Percentiles rank a stretch among this genome's conserved stretches.
These are phyloP conservation scores for Heliconius hortense DNA, from an alignment of 2,888 invertebrate genomes.

Conservation along the genomic window DNA sequence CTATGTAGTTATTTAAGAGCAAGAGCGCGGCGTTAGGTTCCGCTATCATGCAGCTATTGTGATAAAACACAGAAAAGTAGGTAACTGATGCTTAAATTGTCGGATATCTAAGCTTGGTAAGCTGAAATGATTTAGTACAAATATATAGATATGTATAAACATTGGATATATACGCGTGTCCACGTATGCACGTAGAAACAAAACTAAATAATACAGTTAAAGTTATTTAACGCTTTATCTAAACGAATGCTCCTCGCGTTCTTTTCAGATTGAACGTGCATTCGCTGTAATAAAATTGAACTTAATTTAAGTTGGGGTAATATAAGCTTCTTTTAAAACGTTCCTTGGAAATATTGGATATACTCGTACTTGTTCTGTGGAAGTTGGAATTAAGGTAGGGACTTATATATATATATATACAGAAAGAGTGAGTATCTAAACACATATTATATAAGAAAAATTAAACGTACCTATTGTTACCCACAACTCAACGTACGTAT, in stretches of 20 bases:
- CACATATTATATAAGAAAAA: background rate
- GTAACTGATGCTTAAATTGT: too few species aligned
- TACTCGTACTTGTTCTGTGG: background rate
- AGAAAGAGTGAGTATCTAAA: background rate
- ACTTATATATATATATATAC: background rate
- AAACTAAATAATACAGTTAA: slow-evolving; percentile 19
- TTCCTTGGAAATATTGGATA: slow-evolving; percentile 15
- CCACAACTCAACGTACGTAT: background rate
- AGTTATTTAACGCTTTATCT: slow-evolving; percentile 20
- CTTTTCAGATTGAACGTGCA: slow-evolving; percentile 22
- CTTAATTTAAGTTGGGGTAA: slow-evolving; percentile 22
- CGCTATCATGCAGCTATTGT: too few species aligned
- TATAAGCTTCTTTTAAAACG: slow-evolving; percentile 19
- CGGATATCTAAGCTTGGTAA: too few species aligned
- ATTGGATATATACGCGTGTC: too few species aligned
- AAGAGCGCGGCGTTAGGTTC: too few species aligned
- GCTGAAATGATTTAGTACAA: too few species aligned
- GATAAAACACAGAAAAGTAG: too few species aligned
- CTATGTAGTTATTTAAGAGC: too few species aligned
- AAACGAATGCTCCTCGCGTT: slow-evolving; percentile 24
- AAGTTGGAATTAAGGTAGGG: background rate
- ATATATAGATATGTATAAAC: too few species aligned
- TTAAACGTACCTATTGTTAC: background rate
- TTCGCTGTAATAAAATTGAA: slow-evolving; percentile 23
- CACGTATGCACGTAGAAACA: background rate